Conservation (phyloP, 2,113 vertebrate genomes). For the Cyphomyrus plagiostoma region DNA sequence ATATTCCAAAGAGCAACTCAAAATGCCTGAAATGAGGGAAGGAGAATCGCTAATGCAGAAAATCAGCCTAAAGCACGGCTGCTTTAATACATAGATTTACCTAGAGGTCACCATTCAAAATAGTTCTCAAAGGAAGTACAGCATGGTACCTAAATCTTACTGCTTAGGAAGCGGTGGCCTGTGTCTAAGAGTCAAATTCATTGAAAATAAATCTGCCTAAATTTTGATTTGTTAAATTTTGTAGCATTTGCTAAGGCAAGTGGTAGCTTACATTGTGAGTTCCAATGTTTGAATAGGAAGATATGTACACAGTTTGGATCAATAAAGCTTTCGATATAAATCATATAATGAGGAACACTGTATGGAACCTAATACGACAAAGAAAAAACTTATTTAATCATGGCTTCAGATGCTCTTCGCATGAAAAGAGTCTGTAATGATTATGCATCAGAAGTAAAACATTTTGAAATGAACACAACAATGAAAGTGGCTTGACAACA, state of each 20-base stretch:
- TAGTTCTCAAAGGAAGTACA: background rate
- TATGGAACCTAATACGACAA: background rate
- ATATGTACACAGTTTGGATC: background rate
- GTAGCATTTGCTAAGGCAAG: background rate
- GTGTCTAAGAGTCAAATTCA: background rate
- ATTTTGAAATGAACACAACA: background rate
- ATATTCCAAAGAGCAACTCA: too few relatives aligned
- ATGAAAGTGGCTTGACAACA: background rate
- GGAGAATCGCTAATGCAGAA: background rate
- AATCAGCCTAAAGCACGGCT: background rate
- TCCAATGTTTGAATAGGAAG: background rate
- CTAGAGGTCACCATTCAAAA: background rate
- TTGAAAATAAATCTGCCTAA: background rate
- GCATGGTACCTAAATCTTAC: background rate
- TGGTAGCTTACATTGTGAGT: background rate
- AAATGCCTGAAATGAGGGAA: too few relatives aligned
- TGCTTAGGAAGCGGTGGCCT: background rate
- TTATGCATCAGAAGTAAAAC: background rate
- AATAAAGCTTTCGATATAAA: background rate
- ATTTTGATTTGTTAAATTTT: background rate
- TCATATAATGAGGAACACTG: background rate
- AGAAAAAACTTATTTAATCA: background rate
- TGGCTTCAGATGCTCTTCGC: background rate
- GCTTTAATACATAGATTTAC: background rate
- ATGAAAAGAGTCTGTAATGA: background rate